Evolutionary conservation across 2,113 vertebrate species (phyloP).

Genomic region (Seriola aureovittata): DNA sequence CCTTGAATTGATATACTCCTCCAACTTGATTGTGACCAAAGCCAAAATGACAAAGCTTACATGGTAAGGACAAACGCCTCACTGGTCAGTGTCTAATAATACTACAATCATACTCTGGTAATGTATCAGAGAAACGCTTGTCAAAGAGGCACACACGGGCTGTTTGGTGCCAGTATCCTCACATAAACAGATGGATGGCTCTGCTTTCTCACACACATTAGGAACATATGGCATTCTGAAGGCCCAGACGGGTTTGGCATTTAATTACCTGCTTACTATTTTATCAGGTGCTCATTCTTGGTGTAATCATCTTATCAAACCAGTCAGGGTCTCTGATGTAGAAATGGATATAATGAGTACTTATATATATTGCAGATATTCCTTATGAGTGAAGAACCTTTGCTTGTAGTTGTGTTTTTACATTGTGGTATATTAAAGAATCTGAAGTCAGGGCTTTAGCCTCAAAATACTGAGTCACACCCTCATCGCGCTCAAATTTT

Average conservation of each 20-base stretch:
- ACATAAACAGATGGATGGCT: conserved; percentile 41
- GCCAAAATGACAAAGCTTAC: conserved; percentile 94
- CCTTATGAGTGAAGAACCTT: not conserved
- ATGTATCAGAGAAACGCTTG: conserved; percentile 19
- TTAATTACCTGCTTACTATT: conserved; percentile 44
- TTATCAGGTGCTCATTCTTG: conserved; percentile 36
- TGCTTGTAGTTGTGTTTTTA: not conserved
- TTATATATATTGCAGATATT: not conserved
- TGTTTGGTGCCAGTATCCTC: conserved; percentile 15
- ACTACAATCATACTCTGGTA: not conserved
- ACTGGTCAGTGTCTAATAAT: not conserved
- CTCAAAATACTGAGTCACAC: no score
- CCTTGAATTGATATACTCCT: conserved; percentile 89
- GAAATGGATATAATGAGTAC: not conserved
- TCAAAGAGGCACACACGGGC: conserved; percentile 5
- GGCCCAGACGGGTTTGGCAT: conserved; percentile 8
- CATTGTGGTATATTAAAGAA: not conserved
- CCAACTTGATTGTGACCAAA: conserved; percentile 93
- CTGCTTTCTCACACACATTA: conserved; percentile 37
- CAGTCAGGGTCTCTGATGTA: not conserved
- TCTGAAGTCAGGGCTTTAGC: no score
- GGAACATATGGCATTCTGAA: conserved; percentile 49
- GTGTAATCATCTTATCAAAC: conserved; percentile 23
- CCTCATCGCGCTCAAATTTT: no score
- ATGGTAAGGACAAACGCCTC: conserved; percentile 84